Base-by-base conservation (phyloP, 2,113 vertebrate species). In the Chitala chitala region DNA sequence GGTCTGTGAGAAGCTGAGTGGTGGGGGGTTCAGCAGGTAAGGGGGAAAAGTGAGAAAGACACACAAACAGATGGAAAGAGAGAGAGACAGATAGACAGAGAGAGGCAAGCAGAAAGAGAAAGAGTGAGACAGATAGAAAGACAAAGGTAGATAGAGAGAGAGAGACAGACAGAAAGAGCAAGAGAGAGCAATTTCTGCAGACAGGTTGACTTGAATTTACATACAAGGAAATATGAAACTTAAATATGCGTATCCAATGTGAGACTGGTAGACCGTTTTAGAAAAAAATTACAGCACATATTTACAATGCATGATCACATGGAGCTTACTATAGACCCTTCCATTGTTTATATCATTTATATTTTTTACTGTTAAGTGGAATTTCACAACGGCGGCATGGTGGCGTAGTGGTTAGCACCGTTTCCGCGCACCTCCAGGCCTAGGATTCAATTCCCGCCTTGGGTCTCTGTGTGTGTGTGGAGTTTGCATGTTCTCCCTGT, bases 21-120 rank as follows among this genome's bases (percentile, higher is more conserved):
- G 63, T 61, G 51, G 50, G 44, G 53, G 12, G 48, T 38, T 54
- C 63, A 31, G n/a, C 38, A 58, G 48, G 46, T 75, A 75, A 72
- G 59, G 75, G 53, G 61, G 51, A 50, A 61, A 31, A 10, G 29
- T 13, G 72, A 71, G 72, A 56, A 29, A 69, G 64, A 48, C n/a
- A n/a, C n/a, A n/a, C n/a, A n/a, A n/a, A n/a, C n/a, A n/a, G n/a
- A n/a, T n/a, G n/a, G n/a, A 46, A 56, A 44, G 40, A 59, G 20
- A 48, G 38, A n/a, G 31, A 53, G 26, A 55, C 22, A 51, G 1
- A 44, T 24, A 44, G 40, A 71, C 20, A 24, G 53, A 72, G 38
- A 46, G 54, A 20, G 46, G 26, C 3, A 20, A 13, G 46, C 1
- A 26, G 24, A 15, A 59, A 26, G 29, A 13, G 13, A 59, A 3